phyloP scores from a whole-genome alignment of 2,113 vertebrate species.

The Hydrolagus affinis region DNA sequence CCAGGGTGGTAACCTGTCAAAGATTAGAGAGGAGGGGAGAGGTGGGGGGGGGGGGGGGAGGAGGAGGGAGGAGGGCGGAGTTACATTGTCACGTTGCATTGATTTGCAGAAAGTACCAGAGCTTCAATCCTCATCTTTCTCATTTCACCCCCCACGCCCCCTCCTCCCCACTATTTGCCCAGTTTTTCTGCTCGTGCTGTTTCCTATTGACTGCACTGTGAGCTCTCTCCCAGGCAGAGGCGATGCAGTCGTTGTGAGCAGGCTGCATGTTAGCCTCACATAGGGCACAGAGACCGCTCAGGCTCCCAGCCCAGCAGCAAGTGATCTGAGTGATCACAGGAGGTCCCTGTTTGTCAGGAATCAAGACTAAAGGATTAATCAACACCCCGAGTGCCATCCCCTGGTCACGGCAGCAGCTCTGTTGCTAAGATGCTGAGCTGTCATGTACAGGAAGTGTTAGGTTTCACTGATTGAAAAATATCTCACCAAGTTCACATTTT shows the following conservation, averaged over 20 bases:
- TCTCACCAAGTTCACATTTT: background rate
- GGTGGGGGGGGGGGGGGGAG: background rate
- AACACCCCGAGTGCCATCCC: conserved; percentile 24
- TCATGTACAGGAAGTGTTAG: conserved; percentile 21
- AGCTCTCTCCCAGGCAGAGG: background rate
- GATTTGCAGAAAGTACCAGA: background rate
- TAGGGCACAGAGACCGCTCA: background rate
- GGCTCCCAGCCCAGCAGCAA: background rate
- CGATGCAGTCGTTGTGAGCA: background rate
- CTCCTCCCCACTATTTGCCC: no score
- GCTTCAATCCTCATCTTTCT: background rate
- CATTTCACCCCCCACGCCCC: background rate
- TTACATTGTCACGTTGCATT: background rate
- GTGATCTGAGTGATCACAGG: conserved; percentile 19
- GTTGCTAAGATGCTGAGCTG: conserved; percentile 35
- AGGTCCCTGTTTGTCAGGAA: conserved; percentile 24
- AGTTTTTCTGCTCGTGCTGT: background rate
- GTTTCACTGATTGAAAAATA: conserved; percentile 21
- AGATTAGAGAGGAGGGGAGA: conserved; percentile 20
- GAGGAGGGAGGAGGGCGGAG: no score
- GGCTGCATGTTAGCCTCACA: background rate
- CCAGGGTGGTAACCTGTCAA: conserved; percentile 20
- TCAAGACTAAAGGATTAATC: conserved; percentile 13
- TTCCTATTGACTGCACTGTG: background rate
- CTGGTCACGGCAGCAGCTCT: conserved; percentile 28